A percentile compares a stretch with the other conserved stretches of the same genome.
Conservation (phyloP, 2,797 vertebrate genomes). For the Toxotes lorentzi region DNA sequence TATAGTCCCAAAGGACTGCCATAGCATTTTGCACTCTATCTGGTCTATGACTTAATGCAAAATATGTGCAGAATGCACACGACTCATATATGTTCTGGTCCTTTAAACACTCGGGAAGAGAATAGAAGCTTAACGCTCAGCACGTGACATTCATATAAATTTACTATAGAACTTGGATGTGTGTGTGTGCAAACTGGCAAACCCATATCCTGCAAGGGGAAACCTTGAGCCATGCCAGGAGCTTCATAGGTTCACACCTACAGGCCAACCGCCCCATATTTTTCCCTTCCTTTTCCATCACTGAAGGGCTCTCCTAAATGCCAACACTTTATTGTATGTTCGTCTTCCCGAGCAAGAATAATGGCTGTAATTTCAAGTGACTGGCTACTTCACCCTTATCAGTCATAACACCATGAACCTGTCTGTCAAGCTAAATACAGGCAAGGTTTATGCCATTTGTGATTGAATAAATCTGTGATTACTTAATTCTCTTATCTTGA, state of each 20-base stretch:
- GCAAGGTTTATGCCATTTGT: constrained; percentile 13
- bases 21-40: not conserved
- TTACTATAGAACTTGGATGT: not conserved
- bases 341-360: constrained; percentile 7
- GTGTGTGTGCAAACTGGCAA: not conserved
- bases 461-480: constrained; percentile 25
- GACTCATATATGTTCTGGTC: not conserved
- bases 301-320: not conserved
- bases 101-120: not conserved
- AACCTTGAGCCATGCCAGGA: constrained; percentile 23
- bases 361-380: constrained; percentile 19
- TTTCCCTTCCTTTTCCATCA: not conserved
- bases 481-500: constrained; percentile 33
- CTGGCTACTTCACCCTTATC: constrained; percentile 7
- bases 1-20: constrained; percentile 4
- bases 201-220: not conserved
- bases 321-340: constrained; percentile 6
- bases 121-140: not conserved
- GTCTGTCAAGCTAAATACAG: not conserved
- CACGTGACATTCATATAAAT: not conserved
- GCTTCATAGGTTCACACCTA: constrained; percentile 29
- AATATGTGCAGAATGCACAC: constrained; percentile 1
- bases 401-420: constrained; percentile 6
- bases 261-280: constrained; percentile 19
- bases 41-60: not conserved